These are phyloP conservation scores for Salvator merianae DNA, from an alignment of 2,113 vertebrate genomes.

Conservation along the genomic window DNA sequence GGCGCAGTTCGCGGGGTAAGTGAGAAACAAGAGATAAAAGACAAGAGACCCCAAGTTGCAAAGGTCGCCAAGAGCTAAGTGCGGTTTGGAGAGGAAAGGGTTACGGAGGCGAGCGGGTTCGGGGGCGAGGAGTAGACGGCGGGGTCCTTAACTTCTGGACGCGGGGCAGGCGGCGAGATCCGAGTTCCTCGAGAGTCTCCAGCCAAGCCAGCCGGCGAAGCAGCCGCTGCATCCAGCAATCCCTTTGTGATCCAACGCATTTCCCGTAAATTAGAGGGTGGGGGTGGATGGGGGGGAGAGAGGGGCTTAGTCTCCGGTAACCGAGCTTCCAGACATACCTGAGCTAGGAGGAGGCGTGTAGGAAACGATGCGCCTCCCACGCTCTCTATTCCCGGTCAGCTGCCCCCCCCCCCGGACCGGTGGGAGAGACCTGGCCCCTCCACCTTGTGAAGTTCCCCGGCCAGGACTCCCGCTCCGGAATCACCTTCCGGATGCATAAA, in stretches of 20 bases:
- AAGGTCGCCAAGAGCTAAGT: not conserved
- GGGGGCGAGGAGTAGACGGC: no score
- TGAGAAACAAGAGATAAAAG: constrained; percentile 14
- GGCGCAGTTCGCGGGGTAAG: constrained; percentile 72
- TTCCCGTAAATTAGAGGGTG: not conserved
- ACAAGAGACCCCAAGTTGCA: not conserved
- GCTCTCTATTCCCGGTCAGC: not conserved
- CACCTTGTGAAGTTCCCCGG: not conserved
- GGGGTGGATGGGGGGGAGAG: not conserved
- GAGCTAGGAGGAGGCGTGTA: not conserved
- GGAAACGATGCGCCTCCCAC: not conserved
- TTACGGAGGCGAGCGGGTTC: no score
- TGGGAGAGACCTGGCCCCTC: not conserved
- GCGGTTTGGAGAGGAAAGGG: no score
- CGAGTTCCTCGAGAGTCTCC: no score
- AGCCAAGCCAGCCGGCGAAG: not conserved
- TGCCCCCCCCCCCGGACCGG: accelerated
- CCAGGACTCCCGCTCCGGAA: not conserved
- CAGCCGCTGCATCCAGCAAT: not conserved
- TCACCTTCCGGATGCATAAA: not conserved
- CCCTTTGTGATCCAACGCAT: no score
- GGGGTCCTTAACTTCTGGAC: no score
- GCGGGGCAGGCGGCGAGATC: no score
- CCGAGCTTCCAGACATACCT: not conserved
- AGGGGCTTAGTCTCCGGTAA: not conserved